These are phyloP conservation scores for Drosophila putrida DNA, from an alignment of 2,888 invertebrate species.

Conservation along the genomic window DNA sequence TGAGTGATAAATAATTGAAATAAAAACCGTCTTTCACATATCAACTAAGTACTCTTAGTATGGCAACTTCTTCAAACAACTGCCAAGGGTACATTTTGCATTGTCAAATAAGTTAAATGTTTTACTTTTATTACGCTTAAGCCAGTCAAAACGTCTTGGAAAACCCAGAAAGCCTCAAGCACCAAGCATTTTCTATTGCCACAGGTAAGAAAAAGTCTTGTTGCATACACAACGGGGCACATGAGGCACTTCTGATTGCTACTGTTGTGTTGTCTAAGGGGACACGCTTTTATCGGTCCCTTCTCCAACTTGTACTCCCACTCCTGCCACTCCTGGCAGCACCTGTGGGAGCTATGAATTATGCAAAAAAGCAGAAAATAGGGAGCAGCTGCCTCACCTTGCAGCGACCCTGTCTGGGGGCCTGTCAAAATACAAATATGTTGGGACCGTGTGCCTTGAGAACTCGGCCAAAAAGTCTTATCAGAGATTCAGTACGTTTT, in stretches of 20 bases:
- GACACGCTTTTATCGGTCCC: neutral
- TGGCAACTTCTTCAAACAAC: neutral
- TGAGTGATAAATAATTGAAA: no score
- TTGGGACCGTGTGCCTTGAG: slow-evolving; percentile 32
- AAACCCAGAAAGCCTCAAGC: slow-evolving; percentile 4
- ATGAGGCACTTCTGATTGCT: slow-evolving; percentile 65
- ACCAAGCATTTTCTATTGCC: slow-evolving; percentile 40
- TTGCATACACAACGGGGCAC: slow-evolving; percentile 73
- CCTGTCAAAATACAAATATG: slow-evolving; percentile 49
- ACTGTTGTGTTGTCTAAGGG: slow-evolving; percentile 38
- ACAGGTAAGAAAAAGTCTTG: slow-evolving; percentile 49
- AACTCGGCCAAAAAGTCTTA: slow-evolving; percentile 43
- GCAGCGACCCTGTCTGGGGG: slow-evolving; percentile 33
- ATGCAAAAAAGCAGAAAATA: slow-evolving; percentile 59
- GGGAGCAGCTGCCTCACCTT: slow-evolving; percentile 31
- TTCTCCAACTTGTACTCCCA: neutral
- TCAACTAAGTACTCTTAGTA: no score
- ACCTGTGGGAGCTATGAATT: slow-evolving; percentile 76
- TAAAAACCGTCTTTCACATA: neutral
- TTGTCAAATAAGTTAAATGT: slow-evolving; percentile 3
- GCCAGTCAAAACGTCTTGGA: slow-evolving; percentile 7
- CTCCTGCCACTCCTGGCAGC: slow-evolving; percentile 13
- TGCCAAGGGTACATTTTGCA: neutral
- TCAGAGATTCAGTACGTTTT: slow-evolving; percentile 41
- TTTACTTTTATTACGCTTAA: neutral